Percentiles rank a stretch among this genome's conserved stretches.
Evolutionary conservation across 2,888 invertebrate species (phyloP).

Genomic region (Biston betularia): DNA sequence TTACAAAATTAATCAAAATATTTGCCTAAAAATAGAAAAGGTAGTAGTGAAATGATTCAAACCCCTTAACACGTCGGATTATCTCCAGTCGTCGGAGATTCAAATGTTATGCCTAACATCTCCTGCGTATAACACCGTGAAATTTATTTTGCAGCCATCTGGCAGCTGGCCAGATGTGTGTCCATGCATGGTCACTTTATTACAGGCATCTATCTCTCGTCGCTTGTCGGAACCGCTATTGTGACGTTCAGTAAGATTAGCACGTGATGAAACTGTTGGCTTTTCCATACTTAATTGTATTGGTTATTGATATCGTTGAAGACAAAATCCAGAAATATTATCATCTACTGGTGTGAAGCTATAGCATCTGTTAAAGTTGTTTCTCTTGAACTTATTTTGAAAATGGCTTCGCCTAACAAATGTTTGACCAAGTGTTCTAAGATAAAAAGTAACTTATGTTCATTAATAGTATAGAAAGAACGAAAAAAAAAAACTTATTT

Average conservation of each 20-base stretch:
- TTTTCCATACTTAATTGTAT: slow-evolving; percentile 1
- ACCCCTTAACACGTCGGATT: slow-evolving; percentile 6
- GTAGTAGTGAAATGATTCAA: neutral
- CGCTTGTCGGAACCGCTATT: slow-evolving; percentile 49
- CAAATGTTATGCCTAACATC: slow-evolving; percentile 50
- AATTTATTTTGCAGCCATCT: slow-evolving; percentile 56
- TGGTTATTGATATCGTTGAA: neutral
- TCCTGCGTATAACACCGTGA: slow-evolving; percentile 44
- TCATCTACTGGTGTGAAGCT: no score
- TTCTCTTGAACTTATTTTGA: no score
- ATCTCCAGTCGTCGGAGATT: neutral
- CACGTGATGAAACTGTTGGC: neutral
- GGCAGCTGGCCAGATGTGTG: slow-evolving; percentile 58
- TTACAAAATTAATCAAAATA: no score
- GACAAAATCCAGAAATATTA: no score
- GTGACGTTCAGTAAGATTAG: slow-evolving; percentile 23
- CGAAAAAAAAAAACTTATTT: no score
- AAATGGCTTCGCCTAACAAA: no score
- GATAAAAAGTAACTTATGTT: no score
- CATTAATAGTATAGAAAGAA: no score
- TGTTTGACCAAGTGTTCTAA: no score
- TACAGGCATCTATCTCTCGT: slow-evolving; percentile 58
- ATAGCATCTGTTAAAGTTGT: no score
- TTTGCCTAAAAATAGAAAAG: no score
- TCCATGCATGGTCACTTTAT: slow-evolving; percentile 61